Evolutionary conservation across 2,888 invertebrate species (phyloP).

Genomic region (Sceliomorpha sp.): DNA sequence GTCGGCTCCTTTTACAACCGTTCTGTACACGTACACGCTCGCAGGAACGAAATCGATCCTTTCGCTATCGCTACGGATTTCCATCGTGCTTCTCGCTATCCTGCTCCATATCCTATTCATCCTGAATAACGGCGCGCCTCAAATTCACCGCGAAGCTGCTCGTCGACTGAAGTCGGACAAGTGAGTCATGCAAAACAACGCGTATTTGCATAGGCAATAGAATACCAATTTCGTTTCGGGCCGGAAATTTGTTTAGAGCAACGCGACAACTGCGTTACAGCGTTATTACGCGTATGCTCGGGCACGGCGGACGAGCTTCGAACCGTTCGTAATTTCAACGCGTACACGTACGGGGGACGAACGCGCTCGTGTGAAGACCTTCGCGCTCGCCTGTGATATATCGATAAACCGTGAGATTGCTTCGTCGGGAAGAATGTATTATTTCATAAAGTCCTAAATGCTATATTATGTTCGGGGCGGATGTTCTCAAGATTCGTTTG

Average conservation of each 20-base stretch:
- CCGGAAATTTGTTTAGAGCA: conserved; percentile 44
- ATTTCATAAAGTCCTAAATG: no score
- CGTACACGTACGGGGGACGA: no score
- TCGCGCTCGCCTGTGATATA: no score
- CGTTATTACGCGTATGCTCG: conserved; percentile 22
- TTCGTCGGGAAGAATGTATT: no score
- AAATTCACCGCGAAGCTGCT: conserved; percentile 39
- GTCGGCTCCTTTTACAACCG: conserved; percentile 37
- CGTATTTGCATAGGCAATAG: conserved; percentile 42
- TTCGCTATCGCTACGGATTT: conserved; percentile 34
- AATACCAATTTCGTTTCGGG: conserved; percentile 33
- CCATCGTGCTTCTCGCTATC: conserved; percentile 11
- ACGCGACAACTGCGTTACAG: conserved; percentile 24
- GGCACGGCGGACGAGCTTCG: conserved; percentile 18
- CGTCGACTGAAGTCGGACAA: conserved; percentile 18
- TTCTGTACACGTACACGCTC: conserved; percentile 16
- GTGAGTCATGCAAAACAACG: conserved; percentile 29
- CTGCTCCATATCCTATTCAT: conserved; percentile 23
- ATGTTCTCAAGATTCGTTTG: no score
- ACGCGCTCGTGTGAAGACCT: no score
- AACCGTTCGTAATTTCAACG: conserved; percentile 24
- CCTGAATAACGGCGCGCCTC: conserved; percentile 21
- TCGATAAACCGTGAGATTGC: no score
- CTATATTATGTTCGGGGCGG: no score
- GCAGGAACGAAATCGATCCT: conserved; percentile 27